Evolutionary conservation across 2,113 vertebrate species (phyloP).

Genomic region (Balaeniceps rex): DNA sequence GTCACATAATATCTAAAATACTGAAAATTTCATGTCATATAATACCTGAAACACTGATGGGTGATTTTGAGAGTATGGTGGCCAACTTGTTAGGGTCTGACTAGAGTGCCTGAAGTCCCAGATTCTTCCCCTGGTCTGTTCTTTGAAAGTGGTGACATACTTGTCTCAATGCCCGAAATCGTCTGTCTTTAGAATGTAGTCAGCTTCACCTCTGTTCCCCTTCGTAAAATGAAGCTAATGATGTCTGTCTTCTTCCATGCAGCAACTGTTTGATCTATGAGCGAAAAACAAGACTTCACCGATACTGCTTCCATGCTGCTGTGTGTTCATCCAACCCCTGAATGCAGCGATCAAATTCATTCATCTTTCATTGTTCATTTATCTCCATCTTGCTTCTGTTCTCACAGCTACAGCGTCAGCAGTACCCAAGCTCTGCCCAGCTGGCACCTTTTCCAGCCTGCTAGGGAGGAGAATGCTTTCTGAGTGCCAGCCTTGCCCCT

Average conservation of each 20-base stretch:
- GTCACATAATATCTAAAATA: not conserved
- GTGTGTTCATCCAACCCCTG: not conserved
- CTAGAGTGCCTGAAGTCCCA: accelerated
- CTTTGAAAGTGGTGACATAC: not conserved
- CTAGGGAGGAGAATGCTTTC: constrained; percentile 60
- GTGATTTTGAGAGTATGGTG: not conserved
- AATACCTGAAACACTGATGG: not conserved
- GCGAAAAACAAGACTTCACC: not conserved
- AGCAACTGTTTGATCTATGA: not conserved
- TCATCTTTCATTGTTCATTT: not conserved
- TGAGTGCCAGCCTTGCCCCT: constrained; percentile 80
- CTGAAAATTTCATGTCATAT: not conserved
- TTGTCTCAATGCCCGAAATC: not conserved
- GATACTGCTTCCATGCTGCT: not conserved
- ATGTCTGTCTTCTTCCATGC: not conserved
- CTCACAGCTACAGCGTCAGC: constrained; percentile 76
- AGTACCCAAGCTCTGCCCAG: constrained; percentile 79
- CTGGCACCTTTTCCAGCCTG: constrained; percentile 81
- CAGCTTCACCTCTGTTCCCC: not conserved
- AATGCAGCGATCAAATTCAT: not conserved
- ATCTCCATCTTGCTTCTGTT: not conserved
- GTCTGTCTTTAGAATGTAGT: not conserved
- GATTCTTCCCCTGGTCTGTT: not conserved
- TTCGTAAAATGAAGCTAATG: not conserved
- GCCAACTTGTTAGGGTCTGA: not conserved